A percentile compares a stretch with the other conserved stretches of the same genome.
Conservation (phyloP, 1,140 invertebrate species). For the Cyclargus thomasi region DNA sequence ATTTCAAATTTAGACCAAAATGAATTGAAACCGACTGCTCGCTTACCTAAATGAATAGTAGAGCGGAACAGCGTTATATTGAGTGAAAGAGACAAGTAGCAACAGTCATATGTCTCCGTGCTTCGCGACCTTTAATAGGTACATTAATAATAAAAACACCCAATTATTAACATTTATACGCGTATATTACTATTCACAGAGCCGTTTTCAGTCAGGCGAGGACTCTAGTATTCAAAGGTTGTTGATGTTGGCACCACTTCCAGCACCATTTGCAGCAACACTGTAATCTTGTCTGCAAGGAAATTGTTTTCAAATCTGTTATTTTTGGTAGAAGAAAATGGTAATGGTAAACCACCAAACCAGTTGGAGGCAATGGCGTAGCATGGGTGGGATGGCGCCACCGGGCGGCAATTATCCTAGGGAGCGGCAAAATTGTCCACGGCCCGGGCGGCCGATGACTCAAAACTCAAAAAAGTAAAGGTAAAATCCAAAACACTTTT, state of each 20-base stretch:
- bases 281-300: constrained; percentile 88
- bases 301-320: background rate
- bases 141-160: constrained; percentile 16
- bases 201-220: constrained; percentile 60
- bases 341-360: too few species aligned
- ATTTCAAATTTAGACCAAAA: too few species aligned
- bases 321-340: too few species aligned
- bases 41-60: background rate
- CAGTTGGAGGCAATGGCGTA: too few species aligned
- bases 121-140: background rate
- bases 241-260: constrained; percentile 93
- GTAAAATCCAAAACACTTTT: too few species aligned
- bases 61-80: constrained; percentile 10
- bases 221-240: constrained; percentile 79
- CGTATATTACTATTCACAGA: constrained; percentile 8
- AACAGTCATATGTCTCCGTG: too few species aligned
- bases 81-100: background rate
- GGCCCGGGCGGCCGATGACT: too few species aligned
- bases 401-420: too few species aligned
- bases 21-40: too few species aligned
- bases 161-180: constrained; percentile 15
- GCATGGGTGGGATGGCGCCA: too few species aligned
- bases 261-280: constrained; percentile 91
- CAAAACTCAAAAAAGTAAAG: too few species aligned
- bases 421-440: too few species aligned